These are phyloP conservation scores for Alca torda DNA, from an alignment of 2,797 vertebrate species.

Conservation along the genomic window DNA sequence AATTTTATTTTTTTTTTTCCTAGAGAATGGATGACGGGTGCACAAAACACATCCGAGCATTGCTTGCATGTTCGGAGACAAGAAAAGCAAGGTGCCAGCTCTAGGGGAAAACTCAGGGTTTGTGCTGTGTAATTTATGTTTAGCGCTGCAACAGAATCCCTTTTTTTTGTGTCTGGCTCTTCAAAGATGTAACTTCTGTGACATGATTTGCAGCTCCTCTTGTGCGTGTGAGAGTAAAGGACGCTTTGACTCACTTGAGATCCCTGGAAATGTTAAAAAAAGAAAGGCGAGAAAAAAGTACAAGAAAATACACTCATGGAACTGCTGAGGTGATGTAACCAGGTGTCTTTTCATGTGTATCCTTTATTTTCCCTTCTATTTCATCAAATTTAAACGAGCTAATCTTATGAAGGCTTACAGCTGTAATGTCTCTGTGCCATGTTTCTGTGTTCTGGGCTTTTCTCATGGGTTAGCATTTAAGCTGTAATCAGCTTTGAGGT, in stretches of 20 bases:
- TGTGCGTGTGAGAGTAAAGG: constrained; percentile 16
- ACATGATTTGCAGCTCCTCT: constrained; percentile 7
- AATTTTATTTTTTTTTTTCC: neutral
- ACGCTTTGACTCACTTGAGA: constrained; percentile 37
- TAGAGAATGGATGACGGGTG: neutral
- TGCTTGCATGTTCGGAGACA: constrained; percentile 59
- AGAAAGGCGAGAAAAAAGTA: neutral
- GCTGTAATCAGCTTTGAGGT: neutral
- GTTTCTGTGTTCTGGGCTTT: neutral
- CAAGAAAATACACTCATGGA: neutral
- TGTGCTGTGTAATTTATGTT: constrained; percentile 56
- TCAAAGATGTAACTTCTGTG: constrained; percentile 48
- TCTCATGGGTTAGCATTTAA: constrained; percentile 4
- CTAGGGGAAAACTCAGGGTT: constrained; percentile 26
- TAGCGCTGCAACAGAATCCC: constrained; percentile 34
- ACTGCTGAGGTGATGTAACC: neutral
- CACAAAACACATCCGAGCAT: constrained; percentile 14
- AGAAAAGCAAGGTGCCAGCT: constrained; percentile 65
- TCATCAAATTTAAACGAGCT: neutral
- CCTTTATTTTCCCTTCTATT: neutral
- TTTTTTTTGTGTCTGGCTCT: constrained; percentile 43
- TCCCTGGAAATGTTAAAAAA: neutral
- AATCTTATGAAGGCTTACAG: constrained; percentile 12
- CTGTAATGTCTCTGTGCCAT: neutral
- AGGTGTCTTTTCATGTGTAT: neutral